Base-by-base conservation (phyloP, 2,888 invertebrate genomes). In the Meiosimyza platycephala region DNA sequence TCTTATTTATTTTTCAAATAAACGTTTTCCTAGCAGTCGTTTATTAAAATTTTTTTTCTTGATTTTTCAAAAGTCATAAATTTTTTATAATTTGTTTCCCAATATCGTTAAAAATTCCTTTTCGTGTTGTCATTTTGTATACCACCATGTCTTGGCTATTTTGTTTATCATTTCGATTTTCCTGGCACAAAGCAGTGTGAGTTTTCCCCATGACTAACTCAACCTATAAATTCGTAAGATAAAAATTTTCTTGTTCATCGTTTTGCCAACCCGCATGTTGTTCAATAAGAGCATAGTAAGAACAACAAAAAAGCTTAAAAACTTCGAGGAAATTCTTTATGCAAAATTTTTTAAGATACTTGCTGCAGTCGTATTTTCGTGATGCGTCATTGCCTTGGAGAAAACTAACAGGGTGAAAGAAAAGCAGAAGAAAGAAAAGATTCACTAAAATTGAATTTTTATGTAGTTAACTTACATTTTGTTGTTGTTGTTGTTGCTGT, bases 191-290 rank as follows among this genome's bases (percentile, higher is more conserved):
- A 11, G 54, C 48, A 13, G 40, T 40, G 9, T 40, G 40, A 63
- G 65, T 54, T 72, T 76, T 76, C 76, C 76, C 76, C 76, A 76
- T 77, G 77, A 78, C 77, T 76, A 73, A 70, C 73, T 66, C 71
- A 76, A 75, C 66, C 70, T 50, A 72, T 74, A 75, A 74, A 72
- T 74, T 72, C 60, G 76, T 75, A 64, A 72, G 70, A 63, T 62
- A 18, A 52, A 72, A 33, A 52, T 54, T 52, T 67, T 55, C 52
- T 18, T 48, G 7, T 40, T 11, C 6, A 15, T 6, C 40, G 16
- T 9, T 40, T 40, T 40, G 40, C 40, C 6, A 40, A 9, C 28
- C 4, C 47, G 33, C 40, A 0, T 9, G 9, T 40, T 5, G 11
- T 33, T 3, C 12, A 63, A 4, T 22, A 40, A 57, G 3, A 40